Conservation (phyloP, 2,888 invertebrate species). For the Acheta domesticus region DNA sequence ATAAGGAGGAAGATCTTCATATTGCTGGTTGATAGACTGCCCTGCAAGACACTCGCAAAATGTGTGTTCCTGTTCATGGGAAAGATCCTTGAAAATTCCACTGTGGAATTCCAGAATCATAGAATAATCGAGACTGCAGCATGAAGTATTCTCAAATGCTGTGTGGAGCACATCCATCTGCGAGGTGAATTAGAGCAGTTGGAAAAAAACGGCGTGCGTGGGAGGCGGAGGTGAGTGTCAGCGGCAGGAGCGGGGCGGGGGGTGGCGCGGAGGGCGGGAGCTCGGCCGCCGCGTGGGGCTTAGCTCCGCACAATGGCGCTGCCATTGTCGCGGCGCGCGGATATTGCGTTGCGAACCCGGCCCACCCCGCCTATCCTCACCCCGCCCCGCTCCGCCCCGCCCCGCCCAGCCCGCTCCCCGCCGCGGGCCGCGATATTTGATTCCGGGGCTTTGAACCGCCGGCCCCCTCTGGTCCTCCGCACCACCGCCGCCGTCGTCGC, state of each 20-base stretch:
- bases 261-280: background rate
- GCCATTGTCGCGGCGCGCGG: conserved; percentile 1
- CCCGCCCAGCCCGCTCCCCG: background rate
- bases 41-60: too few species aligned
- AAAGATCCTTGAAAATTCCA: too few species aligned
- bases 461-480: background rate
- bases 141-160: too few species aligned
- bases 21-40: too few species aligned
- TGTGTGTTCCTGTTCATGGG: too few species aligned
- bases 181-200: too few species aligned
- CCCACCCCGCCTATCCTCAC: background rate
- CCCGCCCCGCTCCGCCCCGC: background rate
- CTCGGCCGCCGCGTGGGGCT: background rate
- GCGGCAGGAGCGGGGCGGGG: background rate
- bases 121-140: too few species aligned
- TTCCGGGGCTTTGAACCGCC: conserved; percentile 7
- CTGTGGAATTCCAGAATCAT: too few species aligned
- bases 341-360: background rate
- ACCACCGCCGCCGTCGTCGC: background rate
- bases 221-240: too few species aligned
- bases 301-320: background rate
- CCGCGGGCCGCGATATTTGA: background rate
- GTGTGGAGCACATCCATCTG: too few species aligned
- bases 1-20: too few species aligned
- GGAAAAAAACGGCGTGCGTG: too few species aligned